phyloP scores from a whole-genome alignment of 2,888 invertebrate genomes.

The Schrankia costaestrigalis region DNA sequence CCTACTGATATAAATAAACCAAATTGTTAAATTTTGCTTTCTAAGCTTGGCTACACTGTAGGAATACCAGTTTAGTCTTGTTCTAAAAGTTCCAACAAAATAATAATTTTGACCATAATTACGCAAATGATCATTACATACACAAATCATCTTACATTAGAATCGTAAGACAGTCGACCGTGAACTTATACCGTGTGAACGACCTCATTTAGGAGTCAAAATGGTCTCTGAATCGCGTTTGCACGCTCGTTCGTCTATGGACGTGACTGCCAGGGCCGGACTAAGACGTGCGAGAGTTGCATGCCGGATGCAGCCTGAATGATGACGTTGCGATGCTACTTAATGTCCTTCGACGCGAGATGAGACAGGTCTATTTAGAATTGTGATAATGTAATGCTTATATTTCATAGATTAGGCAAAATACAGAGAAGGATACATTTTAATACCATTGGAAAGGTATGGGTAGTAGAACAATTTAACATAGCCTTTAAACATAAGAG shows the following conservation, averaged over 20 bases:
- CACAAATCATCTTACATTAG: slow-evolving; percentile 24
- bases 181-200: slow-evolving; percentile 43
- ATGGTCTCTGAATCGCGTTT: slow-evolving; percentile 53
- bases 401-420: not conserved
- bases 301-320: slow-evolving; percentile 28
- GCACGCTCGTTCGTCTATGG: slow-evolving; percentile 47
- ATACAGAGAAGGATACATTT: no score
- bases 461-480: no score
- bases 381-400: not conserved
- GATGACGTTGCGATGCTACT: slow-evolving; percentile 20
- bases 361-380: slow-evolving; percentile 21
- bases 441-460: no score
- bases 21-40: no score
- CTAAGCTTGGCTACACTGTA: no score
- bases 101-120: slow-evolving; percentile 18
- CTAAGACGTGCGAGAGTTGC: slow-evolving; percentile 20
- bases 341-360: slow-evolving; percentile 20
- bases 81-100: slow-evolving; percentile 8
- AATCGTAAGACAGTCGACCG: slow-evolving; percentile 25
- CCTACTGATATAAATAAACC: no score
- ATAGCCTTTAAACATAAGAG: no score
- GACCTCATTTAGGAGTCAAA: slow-evolving; percentile 75
- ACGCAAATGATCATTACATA: slow-evolving; percentile 12
- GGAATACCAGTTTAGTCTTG: no score
- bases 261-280: slow-evolving; percentile 54